A percentile compares a stretch with the other conserved stretches of the same genome.
phyloP scores from a whole-genome alignment of 1,140 invertebrate species.

The Galleria mellonella region DNA sequence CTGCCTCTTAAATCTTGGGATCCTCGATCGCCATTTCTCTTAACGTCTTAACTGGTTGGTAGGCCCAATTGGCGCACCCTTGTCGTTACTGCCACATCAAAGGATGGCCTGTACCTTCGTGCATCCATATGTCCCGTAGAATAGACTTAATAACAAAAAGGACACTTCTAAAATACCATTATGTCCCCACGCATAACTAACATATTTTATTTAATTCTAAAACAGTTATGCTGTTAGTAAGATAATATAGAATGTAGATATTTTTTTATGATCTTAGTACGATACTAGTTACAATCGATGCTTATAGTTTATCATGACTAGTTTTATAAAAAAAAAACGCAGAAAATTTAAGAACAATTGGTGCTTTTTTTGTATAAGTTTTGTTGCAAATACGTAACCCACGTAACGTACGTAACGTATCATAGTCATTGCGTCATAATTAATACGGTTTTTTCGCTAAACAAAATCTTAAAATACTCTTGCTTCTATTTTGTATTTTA shows the following conservation, averaged over 20 bases:
- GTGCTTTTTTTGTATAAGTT: too few species aligned
- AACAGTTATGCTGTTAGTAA: too few species aligned
- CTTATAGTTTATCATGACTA: too few species aligned
- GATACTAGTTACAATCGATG: too few species aligned
- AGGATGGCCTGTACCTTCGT: slow-evolving; percentile 33
- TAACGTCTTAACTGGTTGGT: slow-evolving; percentile 51
- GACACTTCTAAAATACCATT: slow-evolving; percentile 6
- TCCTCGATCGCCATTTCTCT: slow-evolving; percentile 68
- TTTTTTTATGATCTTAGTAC: too few species aligned
- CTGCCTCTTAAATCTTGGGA: slow-evolving; percentile 70
- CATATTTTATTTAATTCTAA: slow-evolving; percentile 1
- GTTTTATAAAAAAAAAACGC: too few species aligned
- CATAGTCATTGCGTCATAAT: too few species aligned
- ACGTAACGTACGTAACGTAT: neutral
- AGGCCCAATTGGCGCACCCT: slow-evolving; percentile 36
- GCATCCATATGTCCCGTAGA: slow-evolving; percentile 10
- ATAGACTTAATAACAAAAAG: slow-evolving; percentile 16
- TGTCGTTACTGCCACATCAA: slow-evolving; percentile 45
- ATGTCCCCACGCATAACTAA: neutral
- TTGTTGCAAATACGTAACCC: slow-evolving; percentile 4
- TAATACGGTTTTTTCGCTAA: too few species aligned
- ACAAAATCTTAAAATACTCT: too few species aligned
- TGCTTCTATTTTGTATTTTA: neutral
- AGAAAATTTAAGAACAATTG: too few species aligned
- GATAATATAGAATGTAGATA: too few species aligned